Base-by-base conservation (phyloP, 2,888 invertebrate species). In the Toxonevra muliebris region DNA sequence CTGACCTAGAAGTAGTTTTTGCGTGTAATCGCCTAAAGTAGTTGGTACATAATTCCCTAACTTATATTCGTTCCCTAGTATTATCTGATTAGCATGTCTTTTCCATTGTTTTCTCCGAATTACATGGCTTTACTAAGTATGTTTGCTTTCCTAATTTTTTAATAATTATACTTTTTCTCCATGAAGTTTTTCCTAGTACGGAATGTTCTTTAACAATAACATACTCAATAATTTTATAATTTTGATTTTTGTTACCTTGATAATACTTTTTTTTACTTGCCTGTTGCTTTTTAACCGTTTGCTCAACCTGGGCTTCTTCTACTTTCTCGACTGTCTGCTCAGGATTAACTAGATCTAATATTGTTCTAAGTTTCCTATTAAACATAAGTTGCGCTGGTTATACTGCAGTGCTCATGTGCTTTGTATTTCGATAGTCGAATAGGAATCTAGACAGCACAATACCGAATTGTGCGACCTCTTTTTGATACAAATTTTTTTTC, bases 361-460 rank as follows among this genome's bases (percentile, higher is more conserved):
- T 58, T 41, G 40, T 55, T 55, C 57, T 63, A 13, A 68, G 50
- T 40, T 63, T 43, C 12, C 54, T 43, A 40, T 43, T 54, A 55
- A 64, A 64, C 55, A 64, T 57, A 12, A 45, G 48, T 41, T 55
- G 19, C 43, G 64, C 55, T 13, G 64, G 64, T 19, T 70, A 67
- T 42, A 71, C 69, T 15, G 66, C 66, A 17, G 69, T 71, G 60
- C 62, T 73, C 9, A 12, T 41, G 54, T 71, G 69, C 12, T 45
- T 15, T 7, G 68, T 68, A 40, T 68, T 71, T 61, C 68, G n/a
- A 57, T 73, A 73, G 61, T 73, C 71, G 11, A 73, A 62, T 41
- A 72, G 61, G 65, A 74, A 74, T 52, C 71, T 52, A 65, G 41
- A 60, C 13, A 73, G 53, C 11, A 67, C 65, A 20, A n/a, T 66